A percentile compares a stretch with the other conserved stretches of the same genome.
phyloP scores from a whole-genome alignment of 2,888 invertebrate species.

The Thecocarcelia acutangulata region DNA sequence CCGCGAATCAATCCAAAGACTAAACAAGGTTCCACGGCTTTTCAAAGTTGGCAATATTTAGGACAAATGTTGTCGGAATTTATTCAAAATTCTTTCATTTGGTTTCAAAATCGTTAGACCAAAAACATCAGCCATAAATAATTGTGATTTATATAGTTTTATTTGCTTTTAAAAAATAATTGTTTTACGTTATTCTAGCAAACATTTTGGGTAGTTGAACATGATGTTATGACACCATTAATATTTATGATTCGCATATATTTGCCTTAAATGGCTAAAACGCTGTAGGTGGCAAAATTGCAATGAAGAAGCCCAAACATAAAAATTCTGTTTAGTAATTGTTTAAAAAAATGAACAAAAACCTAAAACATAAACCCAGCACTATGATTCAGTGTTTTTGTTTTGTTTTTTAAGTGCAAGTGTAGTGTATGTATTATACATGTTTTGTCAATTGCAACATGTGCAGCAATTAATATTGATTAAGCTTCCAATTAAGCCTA shows the following conservation, averaged over 20 bases:
- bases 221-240: conserved; percentile 46
- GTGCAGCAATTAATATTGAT: conserved; percentile 71
- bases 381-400: conserved; percentile 6
- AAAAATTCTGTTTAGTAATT: background rate
- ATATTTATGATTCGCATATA: conserved; percentile 46
- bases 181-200: conserved; percentile 8
- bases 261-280: conserved; percentile 32
- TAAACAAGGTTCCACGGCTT: no score
- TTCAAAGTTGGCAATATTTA: no score
- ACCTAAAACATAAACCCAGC: background rate
- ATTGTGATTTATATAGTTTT: no score
- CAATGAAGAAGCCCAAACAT: background rate
- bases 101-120: no score
- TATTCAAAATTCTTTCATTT: no score
- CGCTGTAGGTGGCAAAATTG: conserved; percentile 49
- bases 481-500: conserved; percentile 67
- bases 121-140: no score
- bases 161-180: no score
- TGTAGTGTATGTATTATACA: no score
- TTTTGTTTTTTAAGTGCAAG: conserved; percentile 12
- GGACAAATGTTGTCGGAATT: no score
- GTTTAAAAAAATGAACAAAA: no score
- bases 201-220: conserved; percentile 41
- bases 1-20: no score
- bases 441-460: conserved; percentile 70